A percentile compares a stretch with the other conserved stretches of the same genome.
These are phyloP conservation scores for Corticium candelabrum DNA, from an alignment of 37 sponge, comb jelly and placozoan species.

Conservation along the genomic window DNA sequence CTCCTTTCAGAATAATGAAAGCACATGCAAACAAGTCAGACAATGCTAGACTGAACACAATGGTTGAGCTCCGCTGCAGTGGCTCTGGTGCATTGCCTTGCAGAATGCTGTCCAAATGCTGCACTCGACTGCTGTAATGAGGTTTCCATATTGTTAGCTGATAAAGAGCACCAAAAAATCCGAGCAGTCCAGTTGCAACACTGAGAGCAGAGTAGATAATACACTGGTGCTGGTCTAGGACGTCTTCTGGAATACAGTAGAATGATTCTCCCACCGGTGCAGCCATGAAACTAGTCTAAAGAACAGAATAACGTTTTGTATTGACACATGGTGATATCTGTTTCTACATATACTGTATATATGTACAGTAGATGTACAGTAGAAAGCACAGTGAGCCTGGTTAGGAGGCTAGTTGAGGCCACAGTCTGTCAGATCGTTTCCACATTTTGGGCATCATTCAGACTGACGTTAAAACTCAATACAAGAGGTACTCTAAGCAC, in stretches of 20 bases:
- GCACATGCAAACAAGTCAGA: neutral
- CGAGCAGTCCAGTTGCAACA: neutral
- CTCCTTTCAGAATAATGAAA: neutral
- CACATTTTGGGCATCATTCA: too few relatives aligned
- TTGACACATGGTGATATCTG: too few relatives aligned
- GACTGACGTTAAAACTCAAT: too few relatives aligned
- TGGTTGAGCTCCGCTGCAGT: neutral
- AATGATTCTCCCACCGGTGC: constrained; percentile 1
- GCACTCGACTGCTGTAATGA: neutral
- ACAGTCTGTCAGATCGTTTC: too few relatives aligned
- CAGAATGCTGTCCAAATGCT: neutral
- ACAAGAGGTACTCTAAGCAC: too few relatives aligned
- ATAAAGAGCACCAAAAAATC: neutral
- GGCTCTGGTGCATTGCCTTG: neutral
- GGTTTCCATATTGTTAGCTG: neutral
- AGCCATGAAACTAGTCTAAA: neutral
- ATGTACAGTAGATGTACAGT: too few relatives aligned
- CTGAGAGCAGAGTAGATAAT: neutral
- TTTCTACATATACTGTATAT: too few relatives aligned
- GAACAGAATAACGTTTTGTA: neutral
- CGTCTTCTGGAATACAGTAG: neutral
- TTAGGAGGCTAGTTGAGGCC: too few relatives aligned
- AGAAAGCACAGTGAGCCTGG: too few relatives aligned
- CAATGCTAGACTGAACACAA: neutral
- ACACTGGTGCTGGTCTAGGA: neutral